phyloP scores from a whole-genome alignment of 2,888 invertebrate genomes.

The Phortica okadai region DNA sequence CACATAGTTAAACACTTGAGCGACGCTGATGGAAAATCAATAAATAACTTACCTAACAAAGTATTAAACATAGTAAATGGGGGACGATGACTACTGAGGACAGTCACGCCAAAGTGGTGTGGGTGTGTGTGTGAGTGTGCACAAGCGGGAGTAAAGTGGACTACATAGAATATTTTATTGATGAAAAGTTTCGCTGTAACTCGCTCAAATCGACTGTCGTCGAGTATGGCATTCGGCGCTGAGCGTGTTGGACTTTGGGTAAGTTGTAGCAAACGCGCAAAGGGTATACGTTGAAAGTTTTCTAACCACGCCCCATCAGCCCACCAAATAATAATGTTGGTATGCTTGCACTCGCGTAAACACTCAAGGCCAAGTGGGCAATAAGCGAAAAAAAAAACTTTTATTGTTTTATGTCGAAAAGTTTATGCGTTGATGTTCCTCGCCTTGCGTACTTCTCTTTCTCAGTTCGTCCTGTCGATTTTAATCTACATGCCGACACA shows the following conservation, averaged over 20 bases:
- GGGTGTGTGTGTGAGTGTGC: neutral
- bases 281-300: too few species aligned
- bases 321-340: too few species aligned
- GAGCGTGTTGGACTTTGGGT: neutral
- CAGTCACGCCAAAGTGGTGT: neutral
- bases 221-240: neutral
- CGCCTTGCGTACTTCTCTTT: neutral
- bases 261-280: neutral
- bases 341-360: constrained; percentile 53
- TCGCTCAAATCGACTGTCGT: neutral
- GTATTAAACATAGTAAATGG: constrained; percentile 12
- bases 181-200: constrained; percentile 50
- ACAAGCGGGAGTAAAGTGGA: constrained; percentile 11
- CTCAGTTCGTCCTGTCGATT: neutral
- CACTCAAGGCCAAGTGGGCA: constrained; percentile 71
- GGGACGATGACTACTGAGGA: constrained; percentile 28
- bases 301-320: too few species aligned
- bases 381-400: constrained; percentile 66
- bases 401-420: constrained; percentile 67
- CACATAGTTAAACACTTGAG: constrained; percentile 68
- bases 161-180: constrained; percentile 55
- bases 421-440: constrained; percentile 44
- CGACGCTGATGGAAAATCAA: constrained; percentile 68
- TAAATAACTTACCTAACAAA: constrained; percentile 46
- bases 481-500: constrained; percentile 24